A percentile compares a stretch with the other conserved stretches of the same genome.
Conservation (phyloP, 2,888 invertebrate species). For the Chrysomela aeneicollis region DNA sequence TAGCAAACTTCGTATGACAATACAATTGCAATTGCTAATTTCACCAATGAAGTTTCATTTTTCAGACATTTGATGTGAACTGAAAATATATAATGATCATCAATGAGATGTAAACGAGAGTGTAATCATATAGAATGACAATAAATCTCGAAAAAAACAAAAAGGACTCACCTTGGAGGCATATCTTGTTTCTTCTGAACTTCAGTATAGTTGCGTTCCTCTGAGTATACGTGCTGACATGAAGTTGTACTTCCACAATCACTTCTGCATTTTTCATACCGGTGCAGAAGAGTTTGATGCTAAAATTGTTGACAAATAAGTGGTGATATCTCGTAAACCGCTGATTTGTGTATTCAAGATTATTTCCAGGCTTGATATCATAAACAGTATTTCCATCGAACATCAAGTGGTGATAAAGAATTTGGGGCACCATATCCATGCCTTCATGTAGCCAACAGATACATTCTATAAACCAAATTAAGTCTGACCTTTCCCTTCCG, state of each 20-base stretch:
- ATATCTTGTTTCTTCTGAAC: conserved; percentile 87
- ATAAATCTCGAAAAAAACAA: no score
- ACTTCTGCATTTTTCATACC: conserved; percentile 83
- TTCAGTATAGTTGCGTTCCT: conserved; percentile 77
- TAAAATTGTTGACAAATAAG: conserved; percentile 42
- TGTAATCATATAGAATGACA: no score
- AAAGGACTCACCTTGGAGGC: conserved; percentile 72
- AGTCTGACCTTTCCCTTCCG: not conserved
- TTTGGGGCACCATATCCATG: not conserved
- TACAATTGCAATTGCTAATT: no score
- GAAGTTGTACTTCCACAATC: conserved; percentile 80
- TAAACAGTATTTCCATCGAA: conserved; percentile 6
- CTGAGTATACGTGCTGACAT: conserved; percentile 77
- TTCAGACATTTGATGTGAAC: no score
- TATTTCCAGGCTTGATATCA: no score
- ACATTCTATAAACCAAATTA: not conserved
- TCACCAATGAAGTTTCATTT: no score
- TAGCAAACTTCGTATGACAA: no score
- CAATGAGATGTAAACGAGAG: no score
- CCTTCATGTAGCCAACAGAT: not conserved
- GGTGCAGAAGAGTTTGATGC: conserved; percentile 84
- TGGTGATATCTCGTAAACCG: no score
- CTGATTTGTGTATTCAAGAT: no score
- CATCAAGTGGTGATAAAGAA: not conserved
- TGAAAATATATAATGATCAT: no score